A percentile compares a stretch with the other conserved stretches of the same genome.
Evolutionary conservation across 2,888 invertebrate species (phyloP).

Genomic region (Anaspis maculata): DNA sequence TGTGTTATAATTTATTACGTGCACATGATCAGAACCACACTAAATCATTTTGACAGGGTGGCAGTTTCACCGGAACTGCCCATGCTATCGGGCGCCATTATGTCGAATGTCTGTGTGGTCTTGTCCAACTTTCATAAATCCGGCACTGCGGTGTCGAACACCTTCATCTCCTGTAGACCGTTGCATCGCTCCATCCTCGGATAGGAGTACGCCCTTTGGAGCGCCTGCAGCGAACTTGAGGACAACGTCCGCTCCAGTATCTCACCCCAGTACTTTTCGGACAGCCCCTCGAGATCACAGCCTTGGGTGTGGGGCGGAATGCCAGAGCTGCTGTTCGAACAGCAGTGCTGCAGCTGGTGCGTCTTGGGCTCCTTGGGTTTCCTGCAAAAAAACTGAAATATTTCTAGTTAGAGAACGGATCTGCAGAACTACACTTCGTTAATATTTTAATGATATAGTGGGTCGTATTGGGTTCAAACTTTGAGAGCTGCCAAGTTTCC

Average conservation of each 20-base stretch:
- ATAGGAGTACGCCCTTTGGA: slow-evolving; percentile 33
- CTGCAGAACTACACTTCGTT: no score
- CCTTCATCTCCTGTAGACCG: slow-evolving; percentile 36
- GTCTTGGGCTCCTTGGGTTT: slow-evolving; percentile 26
- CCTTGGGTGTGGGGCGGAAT: slow-evolving; percentile 36
- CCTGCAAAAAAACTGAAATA: slow-evolving; percentile 32
- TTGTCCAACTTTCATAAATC: slow-evolving; percentile 43
- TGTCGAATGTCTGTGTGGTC: slow-evolving; percentile 41
- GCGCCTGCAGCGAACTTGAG: slow-evolving; percentile 63
- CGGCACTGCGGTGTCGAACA: slow-evolving; percentile 36
- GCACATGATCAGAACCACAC: no score
- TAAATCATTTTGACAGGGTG: slow-evolving; percentile 24
- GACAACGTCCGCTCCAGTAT: slow-evolving; percentile 71
- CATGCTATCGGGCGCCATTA: slow-evolving; percentile 31
- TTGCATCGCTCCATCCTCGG: slow-evolving; percentile 35
- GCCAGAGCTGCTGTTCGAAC: slow-evolving; percentile 29
- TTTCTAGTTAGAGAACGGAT: no score
- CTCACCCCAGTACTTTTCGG: slow-evolving; percentile 54
- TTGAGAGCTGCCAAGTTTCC: neutral
- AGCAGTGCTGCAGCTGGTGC: slow-evolving; percentile 27
- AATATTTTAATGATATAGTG: no score
- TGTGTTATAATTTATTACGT: no score
- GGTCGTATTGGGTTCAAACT: neutral
- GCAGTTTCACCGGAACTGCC: slow-evolving; percentile 35
- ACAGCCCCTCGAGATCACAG: slow-evolving; percentile 47